Evolutionary conservation across 2,888 invertebrate species (phyloP).

Genomic region (Therioaphis trifolii): DNA sequence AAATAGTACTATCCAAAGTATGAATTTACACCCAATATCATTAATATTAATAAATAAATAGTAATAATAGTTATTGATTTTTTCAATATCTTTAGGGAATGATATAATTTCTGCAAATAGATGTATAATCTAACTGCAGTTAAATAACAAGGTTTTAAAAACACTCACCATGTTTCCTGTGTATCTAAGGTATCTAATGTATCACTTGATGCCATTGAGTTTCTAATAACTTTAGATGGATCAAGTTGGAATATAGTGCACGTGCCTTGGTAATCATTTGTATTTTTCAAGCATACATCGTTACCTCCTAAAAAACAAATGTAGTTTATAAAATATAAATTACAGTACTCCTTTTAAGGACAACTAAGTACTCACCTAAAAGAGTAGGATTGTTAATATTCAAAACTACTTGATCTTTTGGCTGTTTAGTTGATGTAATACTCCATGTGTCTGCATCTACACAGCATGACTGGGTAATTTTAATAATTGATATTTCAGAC

Average conservation of each 20-base stretch:
- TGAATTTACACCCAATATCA: no score
- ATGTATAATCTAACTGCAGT: no score
- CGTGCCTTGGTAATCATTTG: slow-evolving; percentile 36
- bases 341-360: neutral
- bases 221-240: slow-evolving; percentile 48
- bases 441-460: slow-evolving; percentile 57
- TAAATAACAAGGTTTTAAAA: no score
- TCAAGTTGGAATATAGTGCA: slow-evolving; percentile 47
- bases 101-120: no score
- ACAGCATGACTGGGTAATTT: slow-evolving; percentile 54
- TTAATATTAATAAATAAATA: no score
- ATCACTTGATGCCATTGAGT: slow-evolving; percentile 30
- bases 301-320: slow-evolving; percentile 11
- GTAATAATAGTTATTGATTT: no score
- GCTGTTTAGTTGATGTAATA: slow-evolving; percentile 59
- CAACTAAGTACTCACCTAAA: neutral
- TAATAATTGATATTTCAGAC: slow-evolving; percentile 54
- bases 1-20: no score
- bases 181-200: slow-evolving; percentile 42
- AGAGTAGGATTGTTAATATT: slow-evolving; percentile 49
- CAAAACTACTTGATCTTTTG: slow-evolving; percentile 45
- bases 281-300: slow-evolving; percentile 36
- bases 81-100: no score
- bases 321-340: neutral
- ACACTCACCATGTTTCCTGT: slow-evolving; percentile 31